phyloP scores from a whole-genome alignment of 2,113 vertebrate genomes.

The Notothenia coriiceps region DNA sequence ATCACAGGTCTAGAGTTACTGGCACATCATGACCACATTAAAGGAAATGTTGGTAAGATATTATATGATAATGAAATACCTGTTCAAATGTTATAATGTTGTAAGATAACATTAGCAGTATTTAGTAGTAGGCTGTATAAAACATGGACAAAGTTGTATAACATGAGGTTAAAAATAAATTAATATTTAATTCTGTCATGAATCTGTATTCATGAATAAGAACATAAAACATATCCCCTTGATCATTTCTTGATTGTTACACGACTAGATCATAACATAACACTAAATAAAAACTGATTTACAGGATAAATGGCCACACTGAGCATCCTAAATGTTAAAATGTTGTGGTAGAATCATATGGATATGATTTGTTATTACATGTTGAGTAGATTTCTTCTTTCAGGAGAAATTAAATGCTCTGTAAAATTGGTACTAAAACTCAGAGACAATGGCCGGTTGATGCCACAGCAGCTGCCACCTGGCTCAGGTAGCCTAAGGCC shows the following conservation, averaged over 20 bases:
- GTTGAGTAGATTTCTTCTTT: too few species aligned
- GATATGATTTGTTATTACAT: too few species aligned
- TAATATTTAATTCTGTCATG: neutral
- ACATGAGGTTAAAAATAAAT: neutral
- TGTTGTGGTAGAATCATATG: neutral
- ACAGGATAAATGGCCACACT: neutral
- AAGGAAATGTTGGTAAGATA: neutral
- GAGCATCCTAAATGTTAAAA: neutral
- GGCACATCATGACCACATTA: neutral
- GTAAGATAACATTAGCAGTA: neutral
- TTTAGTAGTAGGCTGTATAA: neutral
- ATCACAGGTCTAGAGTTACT: neutral
- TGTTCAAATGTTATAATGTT: too few species aligned
- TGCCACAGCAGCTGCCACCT: neutral
- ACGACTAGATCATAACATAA: neutral
- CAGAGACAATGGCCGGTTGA: neutral
- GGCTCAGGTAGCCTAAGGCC: neutral
- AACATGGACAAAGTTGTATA: neutral
- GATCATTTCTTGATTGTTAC: neutral
- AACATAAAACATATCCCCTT: neutral
- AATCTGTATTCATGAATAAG: neutral
- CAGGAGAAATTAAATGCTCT: too few species aligned
- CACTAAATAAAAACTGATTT: neutral
- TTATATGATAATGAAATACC: neutral
- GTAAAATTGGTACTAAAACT: neutral